These are phyloP conservation scores for Petaurus breviceps DNA, from an alignment of 2,113 vertebrate genomes.

Conservation along the genomic window DNA sequence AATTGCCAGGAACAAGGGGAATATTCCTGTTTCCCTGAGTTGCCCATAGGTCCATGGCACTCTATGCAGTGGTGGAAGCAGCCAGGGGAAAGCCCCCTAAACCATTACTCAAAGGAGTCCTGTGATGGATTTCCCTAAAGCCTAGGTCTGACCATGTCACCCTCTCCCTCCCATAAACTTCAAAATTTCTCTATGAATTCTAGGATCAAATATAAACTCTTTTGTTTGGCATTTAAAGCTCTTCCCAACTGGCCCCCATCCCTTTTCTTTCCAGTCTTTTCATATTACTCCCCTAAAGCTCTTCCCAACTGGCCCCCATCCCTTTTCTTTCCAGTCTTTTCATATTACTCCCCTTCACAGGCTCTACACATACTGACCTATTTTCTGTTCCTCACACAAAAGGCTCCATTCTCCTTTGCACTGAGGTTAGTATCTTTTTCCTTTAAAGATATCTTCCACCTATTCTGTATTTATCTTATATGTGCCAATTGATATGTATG, in stretches of 20 bases:
- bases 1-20: background rate
- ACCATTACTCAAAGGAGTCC: background rate
- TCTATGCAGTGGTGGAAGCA: background rate
- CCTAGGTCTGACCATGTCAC: background rate
- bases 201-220: background rate
- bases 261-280: background rate
- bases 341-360: background rate
- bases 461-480: background rate
- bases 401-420: background rate
- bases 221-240: background rate
- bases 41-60: background rate
- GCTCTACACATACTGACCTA: background rate
- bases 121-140: background rate
- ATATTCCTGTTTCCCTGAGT: background rate
- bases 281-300: background rate
- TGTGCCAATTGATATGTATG: background rate
- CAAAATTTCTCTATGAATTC: background rate
- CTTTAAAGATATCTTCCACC: background rate
- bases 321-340: background rate
- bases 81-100: background rate
- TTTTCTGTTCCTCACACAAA: background rate
- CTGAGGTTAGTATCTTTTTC: background rate
- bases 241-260: background rate
- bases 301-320: background rate
- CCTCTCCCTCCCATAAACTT: background rate